These are phyloP conservation scores for Panulirus ornatus DNA, from an alignment of 1,140 invertebrate genomes.

Conservation along the genomic window DNA sequence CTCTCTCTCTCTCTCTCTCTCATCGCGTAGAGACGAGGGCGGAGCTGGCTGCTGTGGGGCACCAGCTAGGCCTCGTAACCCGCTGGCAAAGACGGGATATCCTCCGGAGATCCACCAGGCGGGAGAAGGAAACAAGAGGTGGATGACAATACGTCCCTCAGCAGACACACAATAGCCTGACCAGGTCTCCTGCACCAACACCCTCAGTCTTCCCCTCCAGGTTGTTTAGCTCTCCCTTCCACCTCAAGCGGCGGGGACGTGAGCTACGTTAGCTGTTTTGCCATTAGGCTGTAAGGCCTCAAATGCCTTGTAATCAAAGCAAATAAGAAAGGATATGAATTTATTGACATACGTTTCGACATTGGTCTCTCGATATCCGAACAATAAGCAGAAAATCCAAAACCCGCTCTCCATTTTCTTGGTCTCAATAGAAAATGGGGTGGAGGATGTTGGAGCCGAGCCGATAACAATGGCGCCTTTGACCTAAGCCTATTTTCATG, in stretches of 20 bases:
- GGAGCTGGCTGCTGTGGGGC: not conserved
- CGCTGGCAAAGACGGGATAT: not conserved
- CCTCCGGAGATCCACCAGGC: not conserved
- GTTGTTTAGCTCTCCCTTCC: not conserved
- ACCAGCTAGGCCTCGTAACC: not conserved
- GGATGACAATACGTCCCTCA: slow-evolving; percentile 21
- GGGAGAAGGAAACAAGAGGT: not conserved
- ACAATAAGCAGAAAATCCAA: slow-evolving; percentile 54
- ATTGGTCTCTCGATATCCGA: slow-evolving; percentile 9
- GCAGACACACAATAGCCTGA: not conserved
- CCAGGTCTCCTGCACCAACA: not conserved
- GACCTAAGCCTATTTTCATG: slow-evolving; percentile 33
- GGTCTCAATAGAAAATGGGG: slow-evolving; percentile 56
- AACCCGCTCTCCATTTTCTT: slow-evolving; percentile 48
- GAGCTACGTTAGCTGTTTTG: not conserved
- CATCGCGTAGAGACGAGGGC: not conserved
- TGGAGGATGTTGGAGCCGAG: slow-evolving; percentile 39
- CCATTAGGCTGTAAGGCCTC: not conserved
- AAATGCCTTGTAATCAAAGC: not conserved
- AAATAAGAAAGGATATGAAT: slow-evolving; percentile 38
- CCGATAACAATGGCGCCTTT: slow-evolving; percentile 37
- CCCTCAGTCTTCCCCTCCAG: not conserved
- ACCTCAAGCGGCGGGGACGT: too few species aligned
- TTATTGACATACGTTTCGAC: slow-evolving; percentile 40
- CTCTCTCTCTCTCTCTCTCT: not conserved